Percentiles rank a stretch among this genome's conserved stretches.
Conservation (phyloP, 2,888 invertebrate species). For the Euzophera pinguis region DNA sequence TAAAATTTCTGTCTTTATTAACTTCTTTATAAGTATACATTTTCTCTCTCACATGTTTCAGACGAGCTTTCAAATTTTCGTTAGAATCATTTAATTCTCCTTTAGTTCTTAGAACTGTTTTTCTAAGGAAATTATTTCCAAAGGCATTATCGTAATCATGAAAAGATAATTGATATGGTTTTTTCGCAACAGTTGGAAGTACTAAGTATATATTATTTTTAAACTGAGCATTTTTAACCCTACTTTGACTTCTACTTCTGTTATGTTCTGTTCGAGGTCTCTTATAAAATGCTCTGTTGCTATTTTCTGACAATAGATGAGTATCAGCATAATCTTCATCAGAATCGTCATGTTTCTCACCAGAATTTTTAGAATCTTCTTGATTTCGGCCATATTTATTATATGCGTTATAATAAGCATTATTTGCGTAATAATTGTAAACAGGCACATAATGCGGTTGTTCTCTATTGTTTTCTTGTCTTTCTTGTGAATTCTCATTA, state of each 20-base stretch:
- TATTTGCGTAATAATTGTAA: constrained; percentile 41
- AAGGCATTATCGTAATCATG: not conserved
- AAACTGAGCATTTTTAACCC: no score
- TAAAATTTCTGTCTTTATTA: not conserved
- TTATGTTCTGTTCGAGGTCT: not conserved
- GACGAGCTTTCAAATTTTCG: not conserved
- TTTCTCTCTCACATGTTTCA: constrained; percentile 7
- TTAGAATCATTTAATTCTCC: not conserved
- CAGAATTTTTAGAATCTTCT: constrained; percentile 12
- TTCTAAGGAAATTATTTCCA: not conserved
- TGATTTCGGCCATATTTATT: constrained; percentile 44
- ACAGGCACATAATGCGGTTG: constrained; percentile 41
- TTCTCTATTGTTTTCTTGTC: constrained; percentile 22
- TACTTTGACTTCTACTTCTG: not conserved
- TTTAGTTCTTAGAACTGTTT: not conserved
- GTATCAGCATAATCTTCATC: not conserved
- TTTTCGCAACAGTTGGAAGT: not conserved
- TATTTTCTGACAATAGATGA: not conserved
- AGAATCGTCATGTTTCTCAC: not conserved
- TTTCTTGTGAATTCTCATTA: not conserved
- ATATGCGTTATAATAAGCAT: constrained; percentile 46
- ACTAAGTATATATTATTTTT: not conserved
- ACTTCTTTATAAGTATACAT: not conserved
- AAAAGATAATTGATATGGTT: not conserved
- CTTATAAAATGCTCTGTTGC: not conserved